Percentiles rank a stretch among this genome's conserved stretches.
phyloP scores from a whole-genome alignment of 2,113 vertebrate genomes.

The Catharus minimus region DNA sequence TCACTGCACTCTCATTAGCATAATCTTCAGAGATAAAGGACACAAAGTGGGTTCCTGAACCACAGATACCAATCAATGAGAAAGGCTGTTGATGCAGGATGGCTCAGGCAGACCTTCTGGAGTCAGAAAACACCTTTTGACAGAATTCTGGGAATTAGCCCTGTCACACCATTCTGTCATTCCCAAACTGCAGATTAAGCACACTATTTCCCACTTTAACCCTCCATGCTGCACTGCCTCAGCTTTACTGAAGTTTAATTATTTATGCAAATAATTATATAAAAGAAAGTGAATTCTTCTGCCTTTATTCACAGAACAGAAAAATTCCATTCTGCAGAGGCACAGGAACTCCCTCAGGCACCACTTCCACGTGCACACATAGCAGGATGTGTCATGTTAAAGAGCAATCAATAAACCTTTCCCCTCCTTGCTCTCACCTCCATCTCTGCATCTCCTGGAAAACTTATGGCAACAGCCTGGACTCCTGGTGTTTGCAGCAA shows the following conservation, averaged over 20 bases:
- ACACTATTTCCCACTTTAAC: neutral
- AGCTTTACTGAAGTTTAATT: neutral
- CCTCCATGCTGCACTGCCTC: neutral
- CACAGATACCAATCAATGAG: neutral
- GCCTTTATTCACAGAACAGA: neutral
- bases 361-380: fast-evolving
- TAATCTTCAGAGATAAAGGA: neutral
- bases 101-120: neutral
- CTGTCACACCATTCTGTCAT: neutral
- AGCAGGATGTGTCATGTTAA: neutral
- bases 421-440: neutral
- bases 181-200: neutral
- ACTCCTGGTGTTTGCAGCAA: neutral
- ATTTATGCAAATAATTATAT: neutral
- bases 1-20: neutral
- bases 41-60: neutral
- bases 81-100: neutral
- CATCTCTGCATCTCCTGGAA: neutral
- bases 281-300: neutral
- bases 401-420: neutral
- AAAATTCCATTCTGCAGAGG: neutral
- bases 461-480: neutral
- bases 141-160: neutral
- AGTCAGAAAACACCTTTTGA: neutral
- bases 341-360: neutral